Conservation (phyloP, 2,888 invertebrate genomes). For the Amphipoea lucens region DNA sequence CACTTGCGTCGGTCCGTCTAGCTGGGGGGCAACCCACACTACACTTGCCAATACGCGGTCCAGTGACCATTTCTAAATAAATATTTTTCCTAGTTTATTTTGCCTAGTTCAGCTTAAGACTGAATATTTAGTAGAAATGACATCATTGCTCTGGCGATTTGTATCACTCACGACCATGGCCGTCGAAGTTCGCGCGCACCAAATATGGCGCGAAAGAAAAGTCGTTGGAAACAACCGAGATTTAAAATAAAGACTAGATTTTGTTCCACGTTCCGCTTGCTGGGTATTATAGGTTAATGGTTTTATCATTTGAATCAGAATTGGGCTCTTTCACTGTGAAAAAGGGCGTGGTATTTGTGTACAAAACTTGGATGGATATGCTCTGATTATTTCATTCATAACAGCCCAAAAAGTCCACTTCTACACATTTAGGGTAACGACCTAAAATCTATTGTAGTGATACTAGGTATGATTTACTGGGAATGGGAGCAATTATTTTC, state of each 20-base stretch:
- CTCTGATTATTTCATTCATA: conserved; percentile 47
- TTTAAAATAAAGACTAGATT: conserved; percentile 24
- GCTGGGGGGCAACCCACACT: neutral
- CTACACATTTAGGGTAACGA: neutral
- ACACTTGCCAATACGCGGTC: neutral
- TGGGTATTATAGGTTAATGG: conserved; percentile 14
- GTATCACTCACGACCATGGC: conserved; percentile 50
- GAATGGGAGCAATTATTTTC: conserved; percentile 4
- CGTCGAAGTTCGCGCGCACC: conserved; percentile 53
- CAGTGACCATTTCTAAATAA: neutral
- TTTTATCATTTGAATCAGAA: conserved; percentile 38
- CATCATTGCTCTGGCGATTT: conserved; percentile 64
- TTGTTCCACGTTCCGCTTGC: conserved; percentile 22
- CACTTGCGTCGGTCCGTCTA: neutral
- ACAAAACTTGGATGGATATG: conserved; percentile 35
- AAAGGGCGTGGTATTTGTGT: conserved; percentile 34
- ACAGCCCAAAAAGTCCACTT: conserved; percentile 12
- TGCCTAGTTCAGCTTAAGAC: conserved; percentile 4
- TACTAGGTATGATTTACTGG: neutral
- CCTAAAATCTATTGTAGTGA: conserved; percentile 9
- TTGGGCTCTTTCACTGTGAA: conserved; percentile 9
- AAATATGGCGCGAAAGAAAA: conserved; percentile 69
- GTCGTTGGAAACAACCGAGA: conserved; percentile 40
- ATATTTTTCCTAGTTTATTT: conserved; percentile 13
- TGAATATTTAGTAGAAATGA: conserved; percentile 59